Base-by-base conservation (phyloP, 1,140 invertebrate species). In the Leptinotarsa defecta region DNA sequence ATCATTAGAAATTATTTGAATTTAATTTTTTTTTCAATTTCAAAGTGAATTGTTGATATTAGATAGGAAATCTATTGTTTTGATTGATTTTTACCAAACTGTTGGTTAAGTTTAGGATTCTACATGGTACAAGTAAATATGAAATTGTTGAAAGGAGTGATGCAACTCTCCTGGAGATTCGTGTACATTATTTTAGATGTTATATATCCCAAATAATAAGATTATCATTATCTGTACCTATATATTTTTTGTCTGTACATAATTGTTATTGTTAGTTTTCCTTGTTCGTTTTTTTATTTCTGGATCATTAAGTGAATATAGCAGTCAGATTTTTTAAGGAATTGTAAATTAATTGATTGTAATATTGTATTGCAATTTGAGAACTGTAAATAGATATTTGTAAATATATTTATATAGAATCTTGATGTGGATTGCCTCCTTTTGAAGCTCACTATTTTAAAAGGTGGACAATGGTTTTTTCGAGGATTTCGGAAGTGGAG, bases 341-440 rank as follows among this genome's bases (percentile, higher is more conserved):
- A 79, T 76, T 82, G 78, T 81, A 83, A 78, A 81, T 80, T 82
- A 52, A 80, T 80, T 82, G 62, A 80, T 77, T 76, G 76, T 81
- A 82, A 78, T 81, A 79, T 83, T 82, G 80, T 82, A 83, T 81
- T 78, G 77, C 79, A 73, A 79, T 76, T 77, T 73, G 74, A 78
- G 68, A 78, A 68, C 72, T 84, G 82, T 84, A 83, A 67, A 84
- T 83, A 83, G 74, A 78, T 75, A 76, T 81, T 82, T 84, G 83
- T 84, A 84, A 84, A 84, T 84, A 84, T 84, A 84, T 83, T 83
- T 84, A 82, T 83, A 83, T 82, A 83, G 75, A 77, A 76, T 70
- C 63, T 76, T 73, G 48, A 48, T 67, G 52, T 57, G 15, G 4
- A 57, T 57, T 57, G 52, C n/a, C 17, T 57, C 15, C 6, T n/a